These are phyloP conservation scores for Periophthalmus magnuspinnatus DNA, from an alignment of 2,797 vertebrate genomes.

Conservation along the genomic window DNA sequence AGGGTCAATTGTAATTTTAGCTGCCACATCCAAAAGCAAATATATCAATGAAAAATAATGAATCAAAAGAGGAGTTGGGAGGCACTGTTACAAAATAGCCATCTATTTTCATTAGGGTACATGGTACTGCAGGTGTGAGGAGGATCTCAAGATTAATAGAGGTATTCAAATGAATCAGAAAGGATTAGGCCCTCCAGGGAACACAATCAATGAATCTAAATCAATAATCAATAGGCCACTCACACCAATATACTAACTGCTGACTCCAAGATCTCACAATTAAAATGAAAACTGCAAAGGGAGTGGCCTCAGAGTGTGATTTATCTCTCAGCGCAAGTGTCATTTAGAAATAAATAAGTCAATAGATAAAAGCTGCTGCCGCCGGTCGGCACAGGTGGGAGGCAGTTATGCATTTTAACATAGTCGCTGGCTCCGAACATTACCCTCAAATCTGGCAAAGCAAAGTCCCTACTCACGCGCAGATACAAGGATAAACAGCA, in stretches of 20 bases:
- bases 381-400: constrained; percentile 63
- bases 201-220: constrained; percentile 80
- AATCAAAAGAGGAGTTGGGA: constrained; percentile 72
- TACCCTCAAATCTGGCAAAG: constrained; percentile 64
- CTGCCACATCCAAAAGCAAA: constrained; percentile 75
- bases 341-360: constrained; percentile 82
- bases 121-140: constrained; percentile 72
- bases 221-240: constrained; percentile 89
- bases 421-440: constrained; percentile 44
- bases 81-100: constrained; percentile 64
- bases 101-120: constrained; percentile 84
- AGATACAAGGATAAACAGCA: constrained; percentile 60
- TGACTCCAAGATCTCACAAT: constrained; percentile 85
- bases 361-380: constrained; percentile 75
- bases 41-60: constrained; percentile 85
- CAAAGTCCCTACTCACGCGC: constrained; percentile 38
- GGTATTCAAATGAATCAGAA: constrained; percentile 88
- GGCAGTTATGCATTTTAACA: constrained; percentile 76
- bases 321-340: constrained; percentile 78
- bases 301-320: constrained; percentile 77
- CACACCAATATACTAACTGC: constrained; percentile 88
- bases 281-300: constrained; percentile 79
- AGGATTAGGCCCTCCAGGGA: constrained; percentile 82
- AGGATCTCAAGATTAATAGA: constrained; percentile 85
- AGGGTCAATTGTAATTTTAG: constrained; percentile 79